phyloP scores from a whole-genome alignment of 1,140 invertebrate species.

The Microplitis mediator region DNA sequence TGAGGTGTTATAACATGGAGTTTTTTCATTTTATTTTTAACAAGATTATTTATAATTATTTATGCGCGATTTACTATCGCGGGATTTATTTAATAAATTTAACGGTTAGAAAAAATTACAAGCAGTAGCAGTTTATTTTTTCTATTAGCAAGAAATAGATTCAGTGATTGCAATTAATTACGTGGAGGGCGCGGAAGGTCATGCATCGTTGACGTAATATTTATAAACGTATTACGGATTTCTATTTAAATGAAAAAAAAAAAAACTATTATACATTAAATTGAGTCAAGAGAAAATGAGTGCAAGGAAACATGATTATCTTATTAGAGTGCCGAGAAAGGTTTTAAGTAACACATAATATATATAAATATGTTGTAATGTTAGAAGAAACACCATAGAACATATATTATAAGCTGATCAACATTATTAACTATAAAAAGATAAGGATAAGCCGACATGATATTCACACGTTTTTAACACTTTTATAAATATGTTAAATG shows the following conservation, averaged over 20 bases:
- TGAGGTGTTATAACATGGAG: too few species aligned
- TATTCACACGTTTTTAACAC: neutral
- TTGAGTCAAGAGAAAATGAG: slow-evolving; percentile 1
- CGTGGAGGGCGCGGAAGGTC: neutral
- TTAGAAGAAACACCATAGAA: too few species aligned
- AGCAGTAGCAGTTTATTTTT: neutral
- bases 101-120: too few species aligned
- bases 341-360: too few species aligned
- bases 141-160: neutral
- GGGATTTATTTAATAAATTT: too few species aligned
- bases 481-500: neutral
- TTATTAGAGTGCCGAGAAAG: neutral
- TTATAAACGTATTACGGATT: neutral
- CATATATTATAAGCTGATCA: too few species aligned
- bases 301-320: slow-evolving; percentile 1
- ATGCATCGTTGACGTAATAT: slow-evolving; percentile 13
- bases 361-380: too few species aligned
- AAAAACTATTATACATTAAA: slow-evolving; percentile 6
- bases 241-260: too few species aligned
- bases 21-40: too few species aligned
- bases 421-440: neutral
- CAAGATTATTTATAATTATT: too few species aligned
- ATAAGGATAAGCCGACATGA: neutral
- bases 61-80: too few species aligned
- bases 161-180: neutral